A percentile compares a stretch with the other conserved stretches of the same genome.
Conservation (phyloP, 2,888 invertebrate genomes). For the Lepidonotus clava region DNA sequence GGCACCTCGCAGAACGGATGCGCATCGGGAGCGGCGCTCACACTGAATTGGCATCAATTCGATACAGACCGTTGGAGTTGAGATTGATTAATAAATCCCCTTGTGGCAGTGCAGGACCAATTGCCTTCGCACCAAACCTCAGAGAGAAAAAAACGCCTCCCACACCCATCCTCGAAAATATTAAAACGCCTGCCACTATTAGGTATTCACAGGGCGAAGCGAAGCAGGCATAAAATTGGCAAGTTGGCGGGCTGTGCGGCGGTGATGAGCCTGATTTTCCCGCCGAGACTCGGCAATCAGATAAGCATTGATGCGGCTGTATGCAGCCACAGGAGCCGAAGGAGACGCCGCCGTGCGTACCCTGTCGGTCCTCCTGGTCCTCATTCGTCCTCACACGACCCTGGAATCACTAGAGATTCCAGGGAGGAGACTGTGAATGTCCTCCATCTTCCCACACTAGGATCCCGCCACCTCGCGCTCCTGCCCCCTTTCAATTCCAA, state of each 20-base stretch:
- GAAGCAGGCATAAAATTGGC: neutral
- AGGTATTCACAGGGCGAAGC: neutral
- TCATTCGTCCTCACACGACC: neutral
- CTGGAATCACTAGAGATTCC: too few species aligned
- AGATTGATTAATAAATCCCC: neutral
- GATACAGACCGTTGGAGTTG: neutral
- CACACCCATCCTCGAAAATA: neutral
- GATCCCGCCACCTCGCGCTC: too few species aligned
- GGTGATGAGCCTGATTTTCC: too few species aligned
- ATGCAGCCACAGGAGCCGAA: neutral
- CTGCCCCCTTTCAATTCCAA: too few species aligned
- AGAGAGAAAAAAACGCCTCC: too few species aligned
- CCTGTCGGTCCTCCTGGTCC: neutral
- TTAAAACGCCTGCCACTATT: neutral
- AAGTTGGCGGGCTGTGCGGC: too few species aligned
- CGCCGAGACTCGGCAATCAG: neutral
- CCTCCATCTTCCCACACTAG: too few species aligned
- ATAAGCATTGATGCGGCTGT: neutral
- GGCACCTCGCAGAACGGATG: too few species aligned
- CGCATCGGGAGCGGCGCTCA: too few species aligned
- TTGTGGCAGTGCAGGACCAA: neutral
- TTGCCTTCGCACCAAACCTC: neutral
- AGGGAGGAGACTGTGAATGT: too few species aligned
- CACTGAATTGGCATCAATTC: too few species aligned
- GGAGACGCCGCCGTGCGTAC: neutral